These are phyloP conservation scores for Lobophora halterata DNA, from an alignment of 2,888 invertebrate species.

Conservation along the genomic window DNA sequence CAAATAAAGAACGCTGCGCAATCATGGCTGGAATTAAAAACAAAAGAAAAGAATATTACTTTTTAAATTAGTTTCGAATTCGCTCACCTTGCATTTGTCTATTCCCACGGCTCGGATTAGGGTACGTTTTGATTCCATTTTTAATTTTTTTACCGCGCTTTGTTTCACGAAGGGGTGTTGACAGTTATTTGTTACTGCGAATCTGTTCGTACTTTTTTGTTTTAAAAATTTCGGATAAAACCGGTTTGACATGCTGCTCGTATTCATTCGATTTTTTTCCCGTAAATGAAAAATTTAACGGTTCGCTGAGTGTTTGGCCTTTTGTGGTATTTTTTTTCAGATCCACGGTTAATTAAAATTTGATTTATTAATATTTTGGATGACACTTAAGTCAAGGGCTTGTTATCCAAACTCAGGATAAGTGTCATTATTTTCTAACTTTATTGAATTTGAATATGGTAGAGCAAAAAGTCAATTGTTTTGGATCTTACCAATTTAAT, in stretches of 20 bases:
- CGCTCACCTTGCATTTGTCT: slow-evolving; percentile 75
- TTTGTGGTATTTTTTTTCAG: slow-evolving; percentile 70
- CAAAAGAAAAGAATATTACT: slow-evolving; percentile 73
- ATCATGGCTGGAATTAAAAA: slow-evolving; percentile 36
- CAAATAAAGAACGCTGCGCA: slow-evolving; percentile 22
- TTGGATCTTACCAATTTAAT: too few relatives aligned
- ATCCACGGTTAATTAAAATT: slow-evolving; percentile 74
- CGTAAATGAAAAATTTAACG: slow-evolving; percentile 73
- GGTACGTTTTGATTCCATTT: slow-evolving; percentile 65
- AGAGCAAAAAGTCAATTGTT: too few relatives aligned
- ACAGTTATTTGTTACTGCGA: slow-evolving; percentile 77
- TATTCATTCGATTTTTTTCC: slow-evolving; percentile 66
- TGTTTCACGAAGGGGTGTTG: slow-evolving; percentile 80
- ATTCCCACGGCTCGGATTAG: slow-evolving; percentile 78
- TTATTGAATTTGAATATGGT: too few relatives aligned
- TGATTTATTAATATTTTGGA: slow-evolving; percentile 71
- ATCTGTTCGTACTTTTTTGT: slow-evolving; percentile 71
- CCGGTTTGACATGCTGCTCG: slow-evolving; percentile 71
- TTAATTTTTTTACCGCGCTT: slow-evolving; percentile 66
- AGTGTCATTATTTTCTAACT: too few relatives aligned
- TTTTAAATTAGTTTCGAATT: slow-evolving; percentile 79
- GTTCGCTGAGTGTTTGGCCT: slow-evolving; percentile 64
- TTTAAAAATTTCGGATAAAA: slow-evolving; percentile 64
- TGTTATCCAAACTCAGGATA: slow-evolving; percentile 55
- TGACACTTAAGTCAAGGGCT: slow-evolving; percentile 52